A percentile compares a stretch with the other conserved stretches of the same genome.
Conservation (phyloP, 2,797 vertebrate species). For the Phalanger gymnotis region DNA sequence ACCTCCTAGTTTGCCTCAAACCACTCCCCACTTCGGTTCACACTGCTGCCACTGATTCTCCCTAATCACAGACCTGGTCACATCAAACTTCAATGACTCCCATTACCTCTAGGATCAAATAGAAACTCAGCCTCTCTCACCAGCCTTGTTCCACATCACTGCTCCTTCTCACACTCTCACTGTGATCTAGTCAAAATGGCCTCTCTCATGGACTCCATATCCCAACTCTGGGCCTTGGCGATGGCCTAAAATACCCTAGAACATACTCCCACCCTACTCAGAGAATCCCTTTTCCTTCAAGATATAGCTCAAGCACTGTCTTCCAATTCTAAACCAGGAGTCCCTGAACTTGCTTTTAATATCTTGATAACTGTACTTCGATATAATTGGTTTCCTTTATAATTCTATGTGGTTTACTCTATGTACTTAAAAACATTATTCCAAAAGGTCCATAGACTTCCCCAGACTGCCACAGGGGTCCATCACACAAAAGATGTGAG, state of each 20-base stretch:
- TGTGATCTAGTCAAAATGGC: background rate
- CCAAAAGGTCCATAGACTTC: background rate
- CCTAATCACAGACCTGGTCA: background rate
- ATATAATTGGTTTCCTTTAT: background rate
- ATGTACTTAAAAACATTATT: background rate
- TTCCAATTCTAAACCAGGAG: background rate
- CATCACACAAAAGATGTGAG: background rate
- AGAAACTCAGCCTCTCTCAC: background rate
- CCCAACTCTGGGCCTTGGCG: background rate
- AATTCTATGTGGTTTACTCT: background rate
- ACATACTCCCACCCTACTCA: background rate
- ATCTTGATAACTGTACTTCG: background rate
- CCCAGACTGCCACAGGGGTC: background rate
- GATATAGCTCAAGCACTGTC: background rate
- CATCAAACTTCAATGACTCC: background rate
- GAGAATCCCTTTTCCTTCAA: background rate
- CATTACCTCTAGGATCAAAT: background rate
- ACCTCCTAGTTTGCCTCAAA: background rate
- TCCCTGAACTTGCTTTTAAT: background rate
- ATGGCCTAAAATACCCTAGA: background rate
- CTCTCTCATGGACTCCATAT: background rate
- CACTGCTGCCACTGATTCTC: too few species aligned
- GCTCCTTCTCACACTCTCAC: background rate
- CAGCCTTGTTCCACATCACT: background rate
- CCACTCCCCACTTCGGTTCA: too few species aligned